These are phyloP conservation scores for Cottus gobio DNA, from an alignment of 2,113 vertebrate genomes.

Conservation along the genomic window DNA sequence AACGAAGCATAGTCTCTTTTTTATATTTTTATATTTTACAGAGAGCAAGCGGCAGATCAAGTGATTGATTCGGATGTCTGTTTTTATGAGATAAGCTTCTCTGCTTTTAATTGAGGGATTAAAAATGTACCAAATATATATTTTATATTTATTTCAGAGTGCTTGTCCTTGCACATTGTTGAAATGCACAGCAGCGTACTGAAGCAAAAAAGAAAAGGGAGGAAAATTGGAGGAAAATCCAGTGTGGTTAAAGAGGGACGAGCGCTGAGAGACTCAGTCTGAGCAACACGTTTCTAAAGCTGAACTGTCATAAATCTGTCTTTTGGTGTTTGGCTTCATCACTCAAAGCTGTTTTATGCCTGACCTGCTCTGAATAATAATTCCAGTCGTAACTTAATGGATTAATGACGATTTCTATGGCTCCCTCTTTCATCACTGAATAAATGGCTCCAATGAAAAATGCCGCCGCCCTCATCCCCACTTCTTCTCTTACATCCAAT, in stretches of 20 bases:
- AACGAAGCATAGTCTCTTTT: neutral
- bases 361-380: conserved; percentile 25
- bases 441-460: conserved; percentile 61
- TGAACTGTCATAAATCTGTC: neutral
- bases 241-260: conserved; percentile 2
- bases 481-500: conserved; percentile 38
- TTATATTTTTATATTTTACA: conserved; percentile 34
- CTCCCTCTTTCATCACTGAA: conserved; percentile 62
- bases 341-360: conserved; percentile 5
- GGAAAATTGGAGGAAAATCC: conserved; percentile 18
- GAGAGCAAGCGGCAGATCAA: conserved; percentile 33
- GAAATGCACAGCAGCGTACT: conserved; percentile 9
- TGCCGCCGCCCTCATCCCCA: conserved; percentile 46
- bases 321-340: neutral
- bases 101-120: conserved; percentile 65
- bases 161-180: conserved; percentile 14
- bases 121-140: conserved; percentile 39
- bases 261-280: neutral
- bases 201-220: conserved; percentile 7
- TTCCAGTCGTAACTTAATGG: conserved; percentile 11
- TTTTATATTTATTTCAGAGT: neutral
- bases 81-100: conserved; percentile 61
- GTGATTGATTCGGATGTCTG: conserved; percentile 56
- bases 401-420: conserved; percentile 47
- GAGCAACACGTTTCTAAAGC: conserved; percentile 26